These are phyloP conservation scores for Heliothis virescens DNA, from an alignment of 1,140 invertebrate species.

Conservation along the genomic window DNA sequence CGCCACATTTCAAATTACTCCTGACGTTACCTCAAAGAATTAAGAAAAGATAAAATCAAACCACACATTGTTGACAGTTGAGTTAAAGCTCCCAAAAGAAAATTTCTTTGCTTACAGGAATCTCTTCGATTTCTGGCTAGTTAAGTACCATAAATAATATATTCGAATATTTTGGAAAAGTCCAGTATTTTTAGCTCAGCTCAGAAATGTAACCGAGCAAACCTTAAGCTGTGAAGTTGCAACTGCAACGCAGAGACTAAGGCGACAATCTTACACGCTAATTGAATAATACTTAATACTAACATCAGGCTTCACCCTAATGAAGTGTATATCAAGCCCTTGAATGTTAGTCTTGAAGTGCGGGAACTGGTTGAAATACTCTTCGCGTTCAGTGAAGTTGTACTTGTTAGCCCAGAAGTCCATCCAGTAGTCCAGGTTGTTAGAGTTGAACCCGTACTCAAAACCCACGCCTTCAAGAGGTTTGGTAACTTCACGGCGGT, in stretches of 20 bases:
- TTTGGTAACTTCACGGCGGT: background rate
- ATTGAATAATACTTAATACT: background rate
- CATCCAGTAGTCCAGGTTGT: background rate
- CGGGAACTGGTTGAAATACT: background rate
- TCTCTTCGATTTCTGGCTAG: too few relatives aligned
- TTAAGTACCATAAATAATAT: too few relatives aligned
- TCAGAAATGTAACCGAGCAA: too few relatives aligned
- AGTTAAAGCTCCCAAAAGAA: too few relatives aligned
- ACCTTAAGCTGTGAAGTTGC: too few relatives aligned
- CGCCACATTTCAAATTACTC: background rate
- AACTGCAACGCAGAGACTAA: background rate
- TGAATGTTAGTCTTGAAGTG: constrained; percentile 19
- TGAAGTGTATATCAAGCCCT: constrained; percentile 11
- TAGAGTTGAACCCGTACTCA: background rate
- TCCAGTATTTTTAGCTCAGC: too few relatives aligned
- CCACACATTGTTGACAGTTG: too few relatives aligned
- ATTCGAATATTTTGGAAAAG: background rate
- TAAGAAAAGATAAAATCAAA: too few relatives aligned
- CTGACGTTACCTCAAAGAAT: too few relatives aligned
- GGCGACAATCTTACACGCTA: background rate
- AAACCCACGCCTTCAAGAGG: background rate
- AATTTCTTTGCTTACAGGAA: too few relatives aligned
- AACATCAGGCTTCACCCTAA: background rate
- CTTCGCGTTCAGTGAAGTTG: constrained; percentile 15
- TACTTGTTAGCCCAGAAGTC: constrained; percentile 3